Evolutionary conservation across 2,113 vertebrate genomes (phyloP).

Genomic region (Chaenocephalus aceratus): DNA sequence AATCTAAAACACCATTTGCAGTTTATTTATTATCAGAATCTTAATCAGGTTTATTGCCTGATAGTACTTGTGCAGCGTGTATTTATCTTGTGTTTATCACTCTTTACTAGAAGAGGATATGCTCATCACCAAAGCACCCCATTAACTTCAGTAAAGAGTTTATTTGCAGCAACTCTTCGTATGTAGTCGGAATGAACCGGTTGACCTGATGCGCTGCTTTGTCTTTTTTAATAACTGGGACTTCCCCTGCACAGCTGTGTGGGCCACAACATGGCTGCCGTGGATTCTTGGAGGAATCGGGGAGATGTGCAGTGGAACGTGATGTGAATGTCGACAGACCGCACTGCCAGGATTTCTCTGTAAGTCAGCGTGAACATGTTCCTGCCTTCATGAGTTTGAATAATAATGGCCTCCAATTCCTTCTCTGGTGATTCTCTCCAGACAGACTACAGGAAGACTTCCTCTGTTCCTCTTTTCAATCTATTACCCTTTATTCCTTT

Average conservation of each 20-base stretch:
- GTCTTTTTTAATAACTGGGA: not conserved
- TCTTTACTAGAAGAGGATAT: not conserved
- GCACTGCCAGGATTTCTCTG: slow-evolving; percentile 21
- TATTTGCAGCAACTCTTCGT: not conserved
- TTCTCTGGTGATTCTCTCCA: not conserved
- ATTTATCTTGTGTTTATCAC: not conserved
- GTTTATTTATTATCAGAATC: not conserved
- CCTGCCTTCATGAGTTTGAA: slow-evolving; percentile 27
- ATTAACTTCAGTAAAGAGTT: slow-evolving; percentile 35
- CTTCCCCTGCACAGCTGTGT: slow-evolving; percentile 1
- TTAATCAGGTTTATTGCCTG: no score
- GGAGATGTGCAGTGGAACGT: slow-evolving; percentile 66
- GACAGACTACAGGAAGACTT: not conserved
- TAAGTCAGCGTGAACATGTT: slow-evolving; percentile 23
- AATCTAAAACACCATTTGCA: not conserved
- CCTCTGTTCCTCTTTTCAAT: not conserved
- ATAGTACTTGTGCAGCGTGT: not conserved
- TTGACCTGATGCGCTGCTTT: not conserved
- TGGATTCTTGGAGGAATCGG: slow-evolving; percentile 34
- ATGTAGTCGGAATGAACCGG: not conserved
- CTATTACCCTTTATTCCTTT: not conserved
- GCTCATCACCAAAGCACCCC: slow-evolving; percentile 15
- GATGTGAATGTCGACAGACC: slow-evolving; percentile 53
- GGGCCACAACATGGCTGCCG: slow-evolving; percentile 47
- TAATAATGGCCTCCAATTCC: slow-evolving; percentile 8